phyloP scores from a whole-genome alignment of 2,888 invertebrate genomes.

The Amphiduros pacificus region DNA sequence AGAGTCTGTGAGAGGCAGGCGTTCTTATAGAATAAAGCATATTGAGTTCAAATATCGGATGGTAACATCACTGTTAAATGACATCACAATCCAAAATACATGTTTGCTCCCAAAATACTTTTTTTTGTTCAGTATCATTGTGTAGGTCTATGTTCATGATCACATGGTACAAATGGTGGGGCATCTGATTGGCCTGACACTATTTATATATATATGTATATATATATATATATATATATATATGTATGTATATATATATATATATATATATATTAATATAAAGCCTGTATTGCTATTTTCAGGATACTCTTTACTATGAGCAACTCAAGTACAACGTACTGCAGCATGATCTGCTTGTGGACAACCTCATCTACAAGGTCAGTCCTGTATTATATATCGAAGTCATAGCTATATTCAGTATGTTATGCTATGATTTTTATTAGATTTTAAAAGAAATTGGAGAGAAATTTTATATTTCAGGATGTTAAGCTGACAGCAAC shows the following conservation, averaged over 20 bases:
- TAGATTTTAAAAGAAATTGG: too few relatives aligned
- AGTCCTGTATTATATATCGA: too few relatives aligned
- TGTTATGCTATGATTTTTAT: too few relatives aligned
- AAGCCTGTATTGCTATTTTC: constrained; percentile 22
- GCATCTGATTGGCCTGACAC: neutral
- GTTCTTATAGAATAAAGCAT: too few relatives aligned
- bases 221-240: neutral
- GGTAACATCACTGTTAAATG: too few relatives aligned
- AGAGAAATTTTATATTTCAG: constrained; percentile 56
- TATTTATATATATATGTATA: too few relatives aligned
- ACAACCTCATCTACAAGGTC: constrained; percentile 88
- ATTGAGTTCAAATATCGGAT: too few relatives aligned
- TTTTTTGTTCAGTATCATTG: neutral
- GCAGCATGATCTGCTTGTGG: constrained; percentile 88
- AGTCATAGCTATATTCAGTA: too few relatives aligned
- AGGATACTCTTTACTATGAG: constrained; percentile 69
- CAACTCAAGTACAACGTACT: constrained; percentile 80
- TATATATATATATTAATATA: neutral
- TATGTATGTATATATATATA: neutral
- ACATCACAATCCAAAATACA: too few relatives aligned
- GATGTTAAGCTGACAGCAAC: constrained; percentile 94
- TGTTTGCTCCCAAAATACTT: neutral
- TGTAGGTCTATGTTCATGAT: neutral
- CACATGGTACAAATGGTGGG: neutral
- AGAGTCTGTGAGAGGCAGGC: too few relatives aligned